Evolutionary conservation across 2,113 vertebrate genomes (phyloP).

Genomic region (Dipodomys stephensi): DNA sequence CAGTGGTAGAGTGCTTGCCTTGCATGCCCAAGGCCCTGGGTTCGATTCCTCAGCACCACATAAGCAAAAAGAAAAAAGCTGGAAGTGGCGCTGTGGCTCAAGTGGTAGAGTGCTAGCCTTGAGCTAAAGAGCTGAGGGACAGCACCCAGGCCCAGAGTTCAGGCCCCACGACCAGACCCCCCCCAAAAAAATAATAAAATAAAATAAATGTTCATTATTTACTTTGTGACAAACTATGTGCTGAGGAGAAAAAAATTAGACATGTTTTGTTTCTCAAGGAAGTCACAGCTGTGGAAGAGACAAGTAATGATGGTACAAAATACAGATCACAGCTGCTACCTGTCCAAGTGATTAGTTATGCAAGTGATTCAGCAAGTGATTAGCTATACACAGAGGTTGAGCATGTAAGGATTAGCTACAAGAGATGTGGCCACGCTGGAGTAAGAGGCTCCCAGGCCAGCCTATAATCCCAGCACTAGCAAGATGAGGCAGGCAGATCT

Average conservation of each 20-base stretch:
- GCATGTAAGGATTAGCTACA: neutral
- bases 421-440: neutral
- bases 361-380: neutral
- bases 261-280: neutral
- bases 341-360: neutral
- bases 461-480: neutral
- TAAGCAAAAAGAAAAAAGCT: too few relatives aligned
- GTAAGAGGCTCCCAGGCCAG: neutral
- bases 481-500: neutral
- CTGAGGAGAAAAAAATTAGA: neutral
- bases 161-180: too few relatives aligned
- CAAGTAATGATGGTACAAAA: neutral
- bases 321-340: neutral
- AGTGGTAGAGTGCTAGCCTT: too few relatives aligned
- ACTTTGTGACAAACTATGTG: neutral
- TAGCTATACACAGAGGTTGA: neutral
- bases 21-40: too few relatives aligned
- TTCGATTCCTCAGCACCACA: too few relatives aligned
- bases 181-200: too few relatives aligned
- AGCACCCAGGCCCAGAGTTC: too few relatives aligned
- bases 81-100: too few relatives aligned
- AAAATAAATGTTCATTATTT: neutral
- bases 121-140: too few relatives aligned
- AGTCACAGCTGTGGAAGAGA: neutral
- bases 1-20: too few relatives aligned